Evolutionary conservation across 2,888 invertebrate genomes (phyloP), one percentile per base, ranked within the genome.

Genomic region (Quadroppia sp.): DNA sequence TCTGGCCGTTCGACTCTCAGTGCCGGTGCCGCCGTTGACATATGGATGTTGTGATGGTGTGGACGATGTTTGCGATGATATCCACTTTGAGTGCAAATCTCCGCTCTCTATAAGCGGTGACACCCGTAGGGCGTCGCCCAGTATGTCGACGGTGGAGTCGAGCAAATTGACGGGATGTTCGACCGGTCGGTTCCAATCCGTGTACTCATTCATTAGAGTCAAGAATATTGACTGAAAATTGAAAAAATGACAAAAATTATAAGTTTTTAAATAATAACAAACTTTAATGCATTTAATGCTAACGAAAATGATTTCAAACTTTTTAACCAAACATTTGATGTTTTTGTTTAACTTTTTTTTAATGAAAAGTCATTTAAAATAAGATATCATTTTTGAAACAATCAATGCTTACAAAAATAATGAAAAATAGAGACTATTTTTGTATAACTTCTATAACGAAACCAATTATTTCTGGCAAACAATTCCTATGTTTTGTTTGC

Each of bases 181-280:
- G 76, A 91, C 88, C 0, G 90, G 88, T 80, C 89, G 89, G 83
- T 71, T 70, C 92, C 93, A 94, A 84, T 93, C 92, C 76, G 92
- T 92, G 84, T 94, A 94, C 83, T 94, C 92, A 84, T 93, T 92
- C 78, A 89, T 86, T 78, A 93, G 87, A 50, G 93, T 91, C 56
- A 91, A 90, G 81, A 91, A 81, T 32, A 85, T 82, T 75, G 81
- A 81, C 78, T 82, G 76, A 0, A 69, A 61, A 15, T 20, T 45
- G 28, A 59, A n/a, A 28, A 20, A 69, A 69, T 40, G 28, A 69
- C 56, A 56, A 56, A 56, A 30, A 53, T 2, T 50, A 50, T 7
- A 36, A 36, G 36, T 36, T 36, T 36, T 36, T 36, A n/a, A n/a
- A n/a, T n/a, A n/a, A n/a, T n/a, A n/a, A n/a, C n/a, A n/a, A n/a